Percentiles rank a stretch among this genome's conserved stretches.
phyloP scores from a whole-genome alignment of 2,113 vertebrate genomes.

The Ellobius talpinus region DNA sequence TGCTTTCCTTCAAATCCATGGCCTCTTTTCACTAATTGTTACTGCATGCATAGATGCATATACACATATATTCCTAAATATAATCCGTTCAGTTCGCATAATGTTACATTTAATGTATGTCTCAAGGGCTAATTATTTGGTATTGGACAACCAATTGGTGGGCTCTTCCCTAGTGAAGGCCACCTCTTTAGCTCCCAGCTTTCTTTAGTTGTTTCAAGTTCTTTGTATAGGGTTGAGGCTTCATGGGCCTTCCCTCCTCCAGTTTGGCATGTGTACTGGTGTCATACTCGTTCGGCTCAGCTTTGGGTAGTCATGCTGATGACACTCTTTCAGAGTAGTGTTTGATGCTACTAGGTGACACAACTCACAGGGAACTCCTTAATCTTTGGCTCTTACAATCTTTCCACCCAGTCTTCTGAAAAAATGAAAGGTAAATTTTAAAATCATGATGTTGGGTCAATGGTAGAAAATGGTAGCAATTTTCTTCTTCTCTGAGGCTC shows the following conservation, averaged over 20 bases:
- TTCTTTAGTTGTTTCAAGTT: not conserved
- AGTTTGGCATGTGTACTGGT: not conserved
- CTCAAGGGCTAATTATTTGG: not conserved
- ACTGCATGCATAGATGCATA: not conserved
- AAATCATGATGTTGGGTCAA: not conserved
- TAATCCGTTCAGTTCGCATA: not conserved
- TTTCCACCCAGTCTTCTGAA: not conserved
- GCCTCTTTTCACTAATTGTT: not conserved
- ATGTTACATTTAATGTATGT: not conserved
- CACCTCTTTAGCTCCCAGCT: not conserved
- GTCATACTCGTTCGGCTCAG: not conserved
- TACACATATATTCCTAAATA: not conserved
- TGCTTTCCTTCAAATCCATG: not conserved
- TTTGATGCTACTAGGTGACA: not conserved
- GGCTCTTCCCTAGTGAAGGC: not conserved
- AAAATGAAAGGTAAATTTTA: not conserved
- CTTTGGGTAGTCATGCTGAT: not conserved
- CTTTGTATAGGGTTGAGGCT: not conserved
- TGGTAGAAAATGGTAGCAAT: not conserved
- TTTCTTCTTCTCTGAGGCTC: not conserved
- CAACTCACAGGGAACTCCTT: too few relatives aligned
- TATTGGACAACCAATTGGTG: not conserved
- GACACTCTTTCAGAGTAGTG: not conserved
- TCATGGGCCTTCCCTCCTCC: not conserved
- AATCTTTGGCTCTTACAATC: not conserved